These are phyloP conservation scores for Drosophila funebris DNA, from an alignment of 1,140 invertebrate species.

Conservation along the genomic window DNA sequence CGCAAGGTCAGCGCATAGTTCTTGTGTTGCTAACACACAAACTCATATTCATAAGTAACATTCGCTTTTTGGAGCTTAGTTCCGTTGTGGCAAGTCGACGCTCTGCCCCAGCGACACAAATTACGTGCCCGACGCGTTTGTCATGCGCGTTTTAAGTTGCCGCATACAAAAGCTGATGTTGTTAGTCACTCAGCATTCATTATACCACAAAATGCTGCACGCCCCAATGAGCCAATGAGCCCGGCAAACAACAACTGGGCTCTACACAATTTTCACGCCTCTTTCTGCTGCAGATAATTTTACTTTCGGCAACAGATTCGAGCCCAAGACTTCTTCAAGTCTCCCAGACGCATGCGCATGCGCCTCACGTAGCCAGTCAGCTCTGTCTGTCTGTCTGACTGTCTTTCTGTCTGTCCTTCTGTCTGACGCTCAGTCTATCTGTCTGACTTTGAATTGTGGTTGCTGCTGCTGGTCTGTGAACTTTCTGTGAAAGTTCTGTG, in stretches of 20 bases:
- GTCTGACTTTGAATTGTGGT: slow-evolving; percentile 4
- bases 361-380: slow-evolving; percentile 58
- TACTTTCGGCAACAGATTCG: slow-evolving; percentile 51
- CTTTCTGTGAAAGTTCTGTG: slow-evolving; percentile 75
- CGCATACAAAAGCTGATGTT: slow-evolving; percentile 53
- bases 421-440: not conserved
- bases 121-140: slow-evolving; percentile 59
- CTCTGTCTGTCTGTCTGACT: slow-evolving; percentile 9
- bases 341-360: slow-evolving; percentile 55
- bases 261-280: slow-evolving; percentile 51
- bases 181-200: slow-evolving; percentile 33
- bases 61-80: slow-evolving; percentile 38
- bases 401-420: not conserved
- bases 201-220: slow-evolving; percentile 26
- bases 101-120: slow-evolving; percentile 58
- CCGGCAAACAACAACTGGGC: not conserved
- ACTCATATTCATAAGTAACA: slow-evolving; percentile 50
- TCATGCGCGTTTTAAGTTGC: slow-evolving; percentile 61
- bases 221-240: not conserved
- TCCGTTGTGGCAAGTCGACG: slow-evolving; percentile 29
- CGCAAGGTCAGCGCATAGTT: slow-evolving; percentile 68
- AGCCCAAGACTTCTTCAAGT: not conserved
- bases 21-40: slow-evolving; percentile 23
- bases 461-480: slow-evolving; percentile 54
- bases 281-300: slow-evolving; percentile 48